These are phyloP conservation scores for Sebastes goodei DNA, from an alignment of 2,797 vertebrate species.

Conservation along the genomic window DNA sequence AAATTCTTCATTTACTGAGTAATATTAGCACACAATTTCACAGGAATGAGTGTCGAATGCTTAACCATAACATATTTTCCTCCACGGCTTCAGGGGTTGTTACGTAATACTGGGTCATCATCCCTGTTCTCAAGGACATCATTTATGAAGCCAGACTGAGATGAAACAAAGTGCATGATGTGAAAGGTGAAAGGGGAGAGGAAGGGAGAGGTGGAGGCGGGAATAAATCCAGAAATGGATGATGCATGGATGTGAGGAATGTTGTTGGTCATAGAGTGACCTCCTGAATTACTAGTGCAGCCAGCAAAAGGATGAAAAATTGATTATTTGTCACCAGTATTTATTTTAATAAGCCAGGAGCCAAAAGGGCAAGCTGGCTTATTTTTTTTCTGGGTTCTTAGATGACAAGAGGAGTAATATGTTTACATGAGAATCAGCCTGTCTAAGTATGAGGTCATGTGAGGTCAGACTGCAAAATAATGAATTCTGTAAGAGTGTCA, in stretches of 20 bases:
- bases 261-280: conserved; percentile 29
- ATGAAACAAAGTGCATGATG: conserved; percentile 15
- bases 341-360: neutral
- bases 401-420: neutral
- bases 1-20: neutral
- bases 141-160: neutral
- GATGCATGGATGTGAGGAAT: conserved; percentile 52
- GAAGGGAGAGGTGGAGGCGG: conserved; percentile 51
- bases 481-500: neutral
- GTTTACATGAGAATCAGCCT: neutral
- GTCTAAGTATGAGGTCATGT: no score
- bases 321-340: neutral
- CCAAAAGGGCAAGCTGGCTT: neutral
- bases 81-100: neutral
- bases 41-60: neutral
- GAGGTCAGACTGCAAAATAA: neutral
- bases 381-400: neutral
- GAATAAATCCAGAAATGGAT: conserved; percentile 38
- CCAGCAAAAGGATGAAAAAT: neutral
- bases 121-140: neutral
- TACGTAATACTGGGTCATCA: neutral
- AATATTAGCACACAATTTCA: neutral
- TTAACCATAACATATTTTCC: neutral
- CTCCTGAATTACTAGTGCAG: neutral
- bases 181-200: conserved; percentile 51